Evolutionary conservation across 2,797 vertebrate species (phyloP).

Genomic region (Melanotaenia nigrans): DNA sequence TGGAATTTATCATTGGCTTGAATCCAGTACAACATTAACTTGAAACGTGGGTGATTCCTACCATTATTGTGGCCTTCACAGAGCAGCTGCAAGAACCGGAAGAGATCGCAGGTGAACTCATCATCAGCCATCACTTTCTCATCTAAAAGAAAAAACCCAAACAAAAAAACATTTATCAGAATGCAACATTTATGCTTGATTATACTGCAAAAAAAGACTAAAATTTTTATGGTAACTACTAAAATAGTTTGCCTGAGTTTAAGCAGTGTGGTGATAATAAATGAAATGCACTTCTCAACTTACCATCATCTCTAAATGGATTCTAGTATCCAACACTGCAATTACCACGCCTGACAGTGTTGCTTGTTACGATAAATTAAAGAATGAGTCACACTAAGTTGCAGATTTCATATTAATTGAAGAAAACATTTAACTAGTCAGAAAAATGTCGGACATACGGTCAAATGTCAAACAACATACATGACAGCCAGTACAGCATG

Average conservation of each 20-base stretch:
- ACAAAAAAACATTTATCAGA: constrained; percentile 3
- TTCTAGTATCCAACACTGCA: constrained; percentile 49
- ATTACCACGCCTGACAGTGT: constrained; percentile 26
- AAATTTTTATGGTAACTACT: constrained; percentile 15
- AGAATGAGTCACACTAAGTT: constrained; percentile 19
- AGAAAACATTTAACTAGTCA: constrained; percentile 23
- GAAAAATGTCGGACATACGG: constrained; percentile 36
- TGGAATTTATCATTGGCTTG: neutral
- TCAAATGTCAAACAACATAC: constrained; percentile 36
- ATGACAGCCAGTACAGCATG: constrained; percentile 31
- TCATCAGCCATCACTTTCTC: constrained; percentile 98
- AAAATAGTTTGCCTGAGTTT: constrained; percentile 19
- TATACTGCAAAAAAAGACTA: neutral
- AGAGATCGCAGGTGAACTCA: constrained; percentile 95
- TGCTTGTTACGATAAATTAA: constrained; percentile 8
- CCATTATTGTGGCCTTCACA: constrained; percentile 98
- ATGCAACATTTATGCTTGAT: neutral
- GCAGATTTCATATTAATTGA: constrained; percentile 23
- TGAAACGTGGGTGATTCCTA: constrained; percentile 60
- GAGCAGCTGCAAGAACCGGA: constrained; percentile 93
- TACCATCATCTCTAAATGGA: constrained; percentile 41
- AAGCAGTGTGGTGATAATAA: constrained; percentile 11
- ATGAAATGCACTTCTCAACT: constrained; percentile 33
- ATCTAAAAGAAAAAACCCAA: constrained; percentile 77
- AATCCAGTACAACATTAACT: neutral